phyloP scores from a whole-genome alignment of 1,140 invertebrate species.

The Cataglyphis hispanica region DNA sequence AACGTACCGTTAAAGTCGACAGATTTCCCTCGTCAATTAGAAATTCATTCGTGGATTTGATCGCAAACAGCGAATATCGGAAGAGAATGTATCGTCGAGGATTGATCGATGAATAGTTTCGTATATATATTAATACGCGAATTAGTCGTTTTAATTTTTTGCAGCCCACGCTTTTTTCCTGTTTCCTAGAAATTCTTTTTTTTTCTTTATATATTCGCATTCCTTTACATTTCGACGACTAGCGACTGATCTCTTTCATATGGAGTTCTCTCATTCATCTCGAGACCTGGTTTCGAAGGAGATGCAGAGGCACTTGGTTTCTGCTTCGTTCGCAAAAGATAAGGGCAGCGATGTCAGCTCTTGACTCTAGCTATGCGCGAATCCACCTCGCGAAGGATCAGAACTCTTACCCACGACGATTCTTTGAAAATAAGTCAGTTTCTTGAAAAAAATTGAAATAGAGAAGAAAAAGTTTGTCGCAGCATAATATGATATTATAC shows the following conservation, averaged over 20 bases:
- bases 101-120: too few relatives aligned
- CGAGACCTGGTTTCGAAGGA: slow-evolving; percentile 6
- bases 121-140: too few relatives aligned
- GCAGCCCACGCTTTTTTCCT: too few relatives aligned
- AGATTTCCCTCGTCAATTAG: slow-evolving; percentile 18
- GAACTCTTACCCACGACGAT: neutral
- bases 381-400: neutral
- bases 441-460: neutral
- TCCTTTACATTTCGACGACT: neutral
- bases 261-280: slow-evolving; percentile 11
- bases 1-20: slow-evolving; percentile 35
- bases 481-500: too few relatives aligned
- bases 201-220: too few relatives aligned
- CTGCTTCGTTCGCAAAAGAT: slow-evolving; percentile 52
- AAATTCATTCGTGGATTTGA: too few relatives aligned
- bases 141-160: too few relatives aligned
- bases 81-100: too few relatives aligned
- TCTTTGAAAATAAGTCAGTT: neutral
- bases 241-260: neutral
- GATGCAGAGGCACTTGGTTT: slow-evolving; percentile 18
- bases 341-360: slow-evolving; percentile 35
- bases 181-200: neutral
- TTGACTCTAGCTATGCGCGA: neutral
- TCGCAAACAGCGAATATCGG: too few relatives aligned
- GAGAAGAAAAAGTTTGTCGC: too few relatives aligned